Conservation (phyloP, 2,797 vertebrate genomes). For the Hydrolagus colliei region DNA sequence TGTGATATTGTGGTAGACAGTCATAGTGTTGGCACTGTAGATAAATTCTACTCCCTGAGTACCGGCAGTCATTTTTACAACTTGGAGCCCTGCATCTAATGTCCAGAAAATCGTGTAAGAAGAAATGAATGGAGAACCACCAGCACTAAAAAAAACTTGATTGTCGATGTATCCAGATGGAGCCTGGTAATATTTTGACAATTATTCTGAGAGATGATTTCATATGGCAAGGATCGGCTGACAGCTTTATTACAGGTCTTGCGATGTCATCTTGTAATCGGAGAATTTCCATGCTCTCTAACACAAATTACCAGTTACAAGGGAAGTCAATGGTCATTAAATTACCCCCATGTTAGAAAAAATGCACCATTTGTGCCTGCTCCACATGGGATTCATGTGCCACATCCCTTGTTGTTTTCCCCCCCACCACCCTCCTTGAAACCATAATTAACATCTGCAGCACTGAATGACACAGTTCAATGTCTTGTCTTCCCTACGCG, state of each 20-base stretch:
- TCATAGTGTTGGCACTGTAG: not conserved
- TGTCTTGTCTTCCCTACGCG: not conserved
- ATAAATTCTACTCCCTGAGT: constrained; percentile 1
- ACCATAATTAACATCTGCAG: not conserved
- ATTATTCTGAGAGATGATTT: constrained; percentile 19
- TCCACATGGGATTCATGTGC: not conserved
- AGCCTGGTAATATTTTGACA: not conserved
- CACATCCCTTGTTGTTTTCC: not conserved
- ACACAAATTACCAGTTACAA: constrained; percentile 17
- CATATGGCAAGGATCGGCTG: not conserved
- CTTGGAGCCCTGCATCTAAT: not conserved
- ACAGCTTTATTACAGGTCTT: constrained; percentile 16
- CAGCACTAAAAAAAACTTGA: not conserved
- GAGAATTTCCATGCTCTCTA: not conserved
- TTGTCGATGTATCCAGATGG: not conserved
- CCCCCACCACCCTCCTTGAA: not conserved
- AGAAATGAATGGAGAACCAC: not conserved
- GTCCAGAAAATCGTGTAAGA: not conserved
- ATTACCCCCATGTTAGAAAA: not conserved
- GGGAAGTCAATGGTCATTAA: constrained; percentile 4
- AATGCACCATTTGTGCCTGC: not conserved
- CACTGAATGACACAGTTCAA: not conserved
- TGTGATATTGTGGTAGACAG: too few relatives aligned
- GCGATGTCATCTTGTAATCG: not conserved
- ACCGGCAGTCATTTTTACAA: not conserved